Evolutionary conservation across 2,888 invertebrate species (phyloP).

Genomic region (Acanthosepion esculentum): DNA sequence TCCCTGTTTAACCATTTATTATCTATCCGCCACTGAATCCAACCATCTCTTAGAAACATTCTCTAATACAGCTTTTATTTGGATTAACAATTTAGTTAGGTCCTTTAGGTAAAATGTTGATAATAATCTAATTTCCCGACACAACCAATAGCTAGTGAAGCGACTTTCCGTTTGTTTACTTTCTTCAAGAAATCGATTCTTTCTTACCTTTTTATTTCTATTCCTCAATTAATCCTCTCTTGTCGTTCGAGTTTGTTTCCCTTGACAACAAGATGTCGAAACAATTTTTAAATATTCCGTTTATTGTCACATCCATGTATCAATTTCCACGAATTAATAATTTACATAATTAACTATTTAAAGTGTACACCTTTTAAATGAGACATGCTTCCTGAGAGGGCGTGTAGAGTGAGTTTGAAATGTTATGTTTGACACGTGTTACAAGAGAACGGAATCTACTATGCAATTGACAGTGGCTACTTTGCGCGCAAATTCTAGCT

Average conservation of each 20-base stretch:
- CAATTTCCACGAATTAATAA: too few relatives aligned
- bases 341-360: not conserved
- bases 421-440: not conserved
- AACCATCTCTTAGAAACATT: not conserved
- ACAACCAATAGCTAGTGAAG: not conserved
- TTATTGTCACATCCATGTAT: too few relatives aligned
- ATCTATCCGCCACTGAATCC: not conserved
- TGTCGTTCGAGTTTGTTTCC: not conserved
- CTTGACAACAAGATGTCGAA: not conserved
- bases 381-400: not conserved
- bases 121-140: not conserved
- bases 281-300: too few relatives aligned
- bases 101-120: not conserved
- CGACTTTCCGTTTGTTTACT: not conserved
- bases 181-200: not conserved
- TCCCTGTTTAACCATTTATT: not conserved
- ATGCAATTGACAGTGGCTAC: not conserved
- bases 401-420: not conserved
- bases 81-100: not conserved
- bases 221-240: not conserved
- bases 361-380: not conserved
- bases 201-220: not conserved
- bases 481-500: not conserved
- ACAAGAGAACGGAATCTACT: not conserved
- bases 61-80: not conserved